Percentiles rank a stretch among this genome's conserved stretches.
Evolutionary conservation across 2,888 invertebrate genomes (phyloP).

Genomic region (Drosophila limbata): DNA sequence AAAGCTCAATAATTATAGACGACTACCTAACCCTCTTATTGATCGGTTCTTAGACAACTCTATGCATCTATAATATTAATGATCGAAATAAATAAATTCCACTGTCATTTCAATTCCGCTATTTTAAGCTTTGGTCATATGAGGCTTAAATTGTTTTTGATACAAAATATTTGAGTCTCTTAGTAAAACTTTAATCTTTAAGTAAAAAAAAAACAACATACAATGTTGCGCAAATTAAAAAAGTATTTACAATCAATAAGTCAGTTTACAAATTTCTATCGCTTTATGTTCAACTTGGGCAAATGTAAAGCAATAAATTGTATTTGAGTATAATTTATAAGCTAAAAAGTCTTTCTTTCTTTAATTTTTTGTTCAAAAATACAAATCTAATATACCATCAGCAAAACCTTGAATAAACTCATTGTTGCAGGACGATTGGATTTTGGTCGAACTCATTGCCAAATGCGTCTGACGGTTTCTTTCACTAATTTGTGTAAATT

Average conservation of each 20-base stretch:
- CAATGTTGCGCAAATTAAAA: too few species aligned
- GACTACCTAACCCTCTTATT: not conserved
- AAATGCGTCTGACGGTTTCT: slow-evolving; percentile 40
- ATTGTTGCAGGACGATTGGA: slow-evolving; percentile 3
- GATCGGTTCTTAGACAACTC: not conserved
- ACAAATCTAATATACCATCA: not conserved
- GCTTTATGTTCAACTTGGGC: too few species aligned
- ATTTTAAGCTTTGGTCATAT: too few species aligned
- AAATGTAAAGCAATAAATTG: not conserved
- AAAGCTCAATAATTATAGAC: slow-evolving; percentile 18
- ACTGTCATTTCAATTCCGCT: not conserved
- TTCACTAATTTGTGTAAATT: slow-evolving; percentile 69
- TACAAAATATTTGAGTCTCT: too few species aligned
- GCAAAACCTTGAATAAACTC: not conserved
- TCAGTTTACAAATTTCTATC: too few species aligned
- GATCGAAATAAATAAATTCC: not conserved
- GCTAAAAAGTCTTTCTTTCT: not conserved
- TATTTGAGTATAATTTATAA: not conserved
- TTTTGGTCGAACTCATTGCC: slow-evolving; percentile 7
- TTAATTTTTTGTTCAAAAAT: not conserved
- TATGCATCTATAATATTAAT: not conserved
- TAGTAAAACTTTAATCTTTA: too few species aligned
- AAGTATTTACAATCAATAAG: too few species aligned
- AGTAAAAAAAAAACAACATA: too few species aligned
- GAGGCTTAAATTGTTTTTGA: too few species aligned